These are phyloP conservation scores for Hipposideros larvatus DNA, from an alignment of 2,797 vertebrate species.

Conservation along the genomic window DNA sequence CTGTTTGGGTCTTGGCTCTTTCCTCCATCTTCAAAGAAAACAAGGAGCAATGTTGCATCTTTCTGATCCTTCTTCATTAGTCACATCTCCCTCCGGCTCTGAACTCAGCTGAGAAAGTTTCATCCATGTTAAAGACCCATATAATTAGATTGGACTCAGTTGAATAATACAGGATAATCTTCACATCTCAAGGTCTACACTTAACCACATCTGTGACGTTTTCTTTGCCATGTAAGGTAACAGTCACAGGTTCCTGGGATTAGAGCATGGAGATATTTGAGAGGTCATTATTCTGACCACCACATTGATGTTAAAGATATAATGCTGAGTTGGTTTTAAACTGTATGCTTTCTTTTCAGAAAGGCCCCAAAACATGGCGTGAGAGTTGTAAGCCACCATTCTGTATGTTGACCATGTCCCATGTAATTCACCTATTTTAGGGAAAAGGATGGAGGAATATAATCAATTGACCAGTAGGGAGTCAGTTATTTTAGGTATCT, in stretches of 20 bases:
- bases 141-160: background rate
- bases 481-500: background rate
- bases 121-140: background rate
- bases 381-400: background rate
- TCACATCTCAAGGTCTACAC: background rate
- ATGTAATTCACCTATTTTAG: background rate
- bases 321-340: slow-evolving; percentile 24
- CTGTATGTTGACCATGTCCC: background rate
- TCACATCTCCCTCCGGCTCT: background rate
- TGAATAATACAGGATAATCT: background rate
- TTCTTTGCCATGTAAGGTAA: background rate
- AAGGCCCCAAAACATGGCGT: background rate
- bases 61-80: background rate
- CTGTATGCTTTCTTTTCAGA: background rate
- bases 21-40: background rate
- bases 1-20: background rate
- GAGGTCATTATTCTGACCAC: background rate
- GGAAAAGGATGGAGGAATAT: background rate
- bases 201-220: background rate
- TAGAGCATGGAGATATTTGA: too few species aligned
- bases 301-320: background rate
- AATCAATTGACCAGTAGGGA: background rate
- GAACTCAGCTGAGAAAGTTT: background rate
- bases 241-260: background rate
- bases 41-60: background rate